These are phyloP conservation scores for Empis stercorea DNA, from an alignment of 2,888 invertebrate species.

Conservation along the genomic window DNA sequence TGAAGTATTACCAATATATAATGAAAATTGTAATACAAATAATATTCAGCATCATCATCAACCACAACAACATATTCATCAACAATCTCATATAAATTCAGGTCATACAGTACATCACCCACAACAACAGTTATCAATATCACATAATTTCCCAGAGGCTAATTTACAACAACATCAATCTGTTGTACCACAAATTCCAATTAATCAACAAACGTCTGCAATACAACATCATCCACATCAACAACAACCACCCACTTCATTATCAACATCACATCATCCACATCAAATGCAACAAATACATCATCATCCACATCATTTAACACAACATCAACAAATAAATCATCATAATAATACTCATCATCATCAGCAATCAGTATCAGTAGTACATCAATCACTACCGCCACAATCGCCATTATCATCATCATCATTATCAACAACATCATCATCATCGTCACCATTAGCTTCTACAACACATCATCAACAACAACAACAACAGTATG, in stretches of 20 bases:
- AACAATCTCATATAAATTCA: background rate
- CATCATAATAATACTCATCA: slow-evolving; percentile 8
- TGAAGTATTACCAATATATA: background rate
- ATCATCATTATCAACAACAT: slow-evolving; percentile 6
- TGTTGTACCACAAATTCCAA: slow-evolving; percentile 9
- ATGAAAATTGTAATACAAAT: background rate
- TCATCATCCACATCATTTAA: slow-evolving; percentile 3
- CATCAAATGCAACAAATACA: slow-evolving; percentile 2
- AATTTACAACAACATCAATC: background rate
- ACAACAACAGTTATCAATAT: slow-evolving; percentile 11
- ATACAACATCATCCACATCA: slow-evolving; percentile 9
- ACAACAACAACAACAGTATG: slow-evolving; percentile 10
- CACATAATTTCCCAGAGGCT: slow-evolving; percentile 6
- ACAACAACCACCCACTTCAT: background rate
- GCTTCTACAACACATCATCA: slow-evolving; percentile 6
- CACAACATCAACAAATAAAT: slow-evolving; percentile 10
- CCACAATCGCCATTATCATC: slow-evolving; percentile 3
- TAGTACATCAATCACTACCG: slow-evolving; percentile 4
- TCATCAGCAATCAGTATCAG: slow-evolving; percentile 4
- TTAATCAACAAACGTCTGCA: background rate
- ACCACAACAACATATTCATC: background rate
- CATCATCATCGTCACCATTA: slow-evolving; percentile 3
- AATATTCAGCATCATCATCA: background rate
- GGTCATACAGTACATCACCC: background rate
- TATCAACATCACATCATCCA: slow-evolving; percentile 3